Evolutionary conservation across 2,113 vertebrate species (phyloP).

Genomic region (Laticauda colubrina): DNA sequence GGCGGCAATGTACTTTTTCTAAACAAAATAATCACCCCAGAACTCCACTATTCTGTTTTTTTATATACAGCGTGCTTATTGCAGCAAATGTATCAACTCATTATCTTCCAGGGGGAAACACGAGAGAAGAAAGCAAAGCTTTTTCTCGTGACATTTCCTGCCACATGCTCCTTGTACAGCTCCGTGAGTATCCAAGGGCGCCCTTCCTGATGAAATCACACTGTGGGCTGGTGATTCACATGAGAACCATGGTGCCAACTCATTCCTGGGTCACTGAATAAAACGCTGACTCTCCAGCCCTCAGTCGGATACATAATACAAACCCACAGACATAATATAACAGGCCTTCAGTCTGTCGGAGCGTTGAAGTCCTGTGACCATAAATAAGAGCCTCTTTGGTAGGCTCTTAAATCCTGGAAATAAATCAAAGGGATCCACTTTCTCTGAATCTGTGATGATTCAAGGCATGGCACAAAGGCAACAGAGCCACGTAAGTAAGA

Average conservation of each 20-base stretch:
- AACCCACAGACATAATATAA: constrained; percentile 54
- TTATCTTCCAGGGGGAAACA: constrained; percentile 25
- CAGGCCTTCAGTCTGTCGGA: constrained; percentile 60
- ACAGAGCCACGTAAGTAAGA: too few species aligned
- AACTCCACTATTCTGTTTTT: constrained; percentile 10
- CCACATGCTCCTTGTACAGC: constrained; percentile 24
- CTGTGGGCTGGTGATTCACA: constrained; percentile 63
- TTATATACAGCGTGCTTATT: neutral
- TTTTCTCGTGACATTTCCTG: constrained; percentile 24
- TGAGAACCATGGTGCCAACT: constrained; percentile 53
- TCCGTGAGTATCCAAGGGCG: constrained; percentile 19
- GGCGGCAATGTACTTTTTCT: too few species aligned
- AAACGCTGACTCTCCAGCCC: constrained; percentile 62
- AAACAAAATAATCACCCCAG: neutral
- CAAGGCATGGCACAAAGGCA: too few species aligned
- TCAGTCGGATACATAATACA: constrained; percentile 35
- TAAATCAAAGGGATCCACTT: constrained; percentile 44
- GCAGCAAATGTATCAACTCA: constrained; percentile 28
- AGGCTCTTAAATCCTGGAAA: constrained; percentile 51
- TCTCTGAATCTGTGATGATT: constrained; percentile 41
- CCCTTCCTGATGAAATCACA: constrained; percentile 59
- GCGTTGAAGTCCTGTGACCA: constrained; percentile 45
- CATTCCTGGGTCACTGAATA: constrained; percentile 55
- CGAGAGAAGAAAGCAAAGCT: constrained; percentile 24
- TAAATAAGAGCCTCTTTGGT: constrained; percentile 60